These are phyloP conservation scores for Chondrosia reniformis DNA, from an alignment of 37 sponge, comb jelly and placozoan genomes.

Conservation along the genomic window DNA sequence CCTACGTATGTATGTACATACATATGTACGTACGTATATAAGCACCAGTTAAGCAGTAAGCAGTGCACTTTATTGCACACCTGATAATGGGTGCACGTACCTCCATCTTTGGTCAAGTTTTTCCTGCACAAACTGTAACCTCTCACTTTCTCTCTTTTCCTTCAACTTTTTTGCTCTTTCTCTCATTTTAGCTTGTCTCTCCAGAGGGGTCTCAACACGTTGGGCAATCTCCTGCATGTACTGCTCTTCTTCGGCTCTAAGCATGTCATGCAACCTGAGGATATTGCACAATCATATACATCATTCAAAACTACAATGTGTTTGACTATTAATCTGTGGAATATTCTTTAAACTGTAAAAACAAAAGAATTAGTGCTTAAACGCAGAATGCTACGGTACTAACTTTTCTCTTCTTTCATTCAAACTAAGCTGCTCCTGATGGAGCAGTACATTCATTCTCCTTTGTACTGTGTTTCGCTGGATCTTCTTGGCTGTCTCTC, in stretches of 20 bases:
- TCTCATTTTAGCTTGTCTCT: conserved; percentile 92
- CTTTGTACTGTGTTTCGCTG: conserved; percentile 88
- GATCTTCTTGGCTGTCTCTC: conserved; percentile 89
- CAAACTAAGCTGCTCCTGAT: conserved; percentile 66
- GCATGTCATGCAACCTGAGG: conserved; percentile 68
- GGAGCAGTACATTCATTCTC: conserved; percentile 65
- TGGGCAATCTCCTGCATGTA: conserved; percentile 68
- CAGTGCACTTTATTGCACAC: neutral
- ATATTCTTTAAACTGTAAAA: too few species aligned
- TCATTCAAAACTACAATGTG: too few species aligned
- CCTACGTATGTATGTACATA: neutral
- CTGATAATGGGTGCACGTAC: conserved; percentile 29
- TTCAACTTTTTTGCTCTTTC: conserved; percentile 76
- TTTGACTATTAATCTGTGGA: too few species aligned
- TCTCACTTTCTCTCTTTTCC: conserved; percentile 86
- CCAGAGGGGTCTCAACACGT: conserved; percentile 81
- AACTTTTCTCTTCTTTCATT: conserved; percentile 89
- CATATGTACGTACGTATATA: neutral
- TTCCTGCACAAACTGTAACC: conserved; percentile 81
- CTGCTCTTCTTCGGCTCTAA: conserved; percentile 82
- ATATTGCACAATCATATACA: neutral
- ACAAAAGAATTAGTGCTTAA: too few species aligned
- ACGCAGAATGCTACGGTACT: neutral
- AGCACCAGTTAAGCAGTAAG: neutral
- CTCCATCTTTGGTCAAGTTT: conserved; percentile 93